Evolutionary conservation across 2,888 invertebrate genomes (phyloP).

Genomic region (Formica aserva): DNA sequence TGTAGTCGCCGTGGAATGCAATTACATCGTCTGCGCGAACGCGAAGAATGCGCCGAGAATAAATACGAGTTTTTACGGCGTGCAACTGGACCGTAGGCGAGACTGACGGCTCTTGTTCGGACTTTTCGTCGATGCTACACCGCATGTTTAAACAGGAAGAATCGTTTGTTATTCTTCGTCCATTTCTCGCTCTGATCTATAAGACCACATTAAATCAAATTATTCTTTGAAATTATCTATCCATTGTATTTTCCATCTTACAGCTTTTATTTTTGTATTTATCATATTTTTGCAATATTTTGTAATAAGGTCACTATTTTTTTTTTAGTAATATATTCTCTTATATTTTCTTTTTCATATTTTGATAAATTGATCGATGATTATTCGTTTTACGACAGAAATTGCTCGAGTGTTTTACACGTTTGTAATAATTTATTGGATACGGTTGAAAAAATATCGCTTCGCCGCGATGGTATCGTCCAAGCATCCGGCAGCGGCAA

Average conservation of each 20-base stretch:
- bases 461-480: constrained; percentile 37
- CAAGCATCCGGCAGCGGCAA: constrained; percentile 37
- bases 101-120: constrained; percentile 43
- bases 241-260: not conserved
- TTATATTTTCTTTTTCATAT: not conserved
- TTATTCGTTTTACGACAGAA: not conserved
- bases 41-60: constrained; percentile 46
- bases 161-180: constrained; percentile 30
- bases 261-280: not conserved
- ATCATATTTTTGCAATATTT: not conserved
- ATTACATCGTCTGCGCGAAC: constrained; percentile 57
- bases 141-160: constrained; percentile 43
- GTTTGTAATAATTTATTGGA: not conserved
- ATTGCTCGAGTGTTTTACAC: not conserved
- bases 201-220: not conserved
- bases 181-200: not conserved
- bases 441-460: constrained; percentile 36
- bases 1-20: constrained; percentile 49
- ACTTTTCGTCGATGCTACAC: constrained; percentile 29
- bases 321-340: not conserved
- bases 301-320: not conserved
- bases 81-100: constrained; percentile 44
- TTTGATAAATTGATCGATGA: not conserved
- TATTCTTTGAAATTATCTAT: constrained; percentile 3
- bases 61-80: constrained; percentile 43